Percentiles rank a stretch among this genome's conserved stretches.
phyloP scores from a whole-genome alignment of 2,113 vertebrate species.

The Calonectris borealis region DNA sequence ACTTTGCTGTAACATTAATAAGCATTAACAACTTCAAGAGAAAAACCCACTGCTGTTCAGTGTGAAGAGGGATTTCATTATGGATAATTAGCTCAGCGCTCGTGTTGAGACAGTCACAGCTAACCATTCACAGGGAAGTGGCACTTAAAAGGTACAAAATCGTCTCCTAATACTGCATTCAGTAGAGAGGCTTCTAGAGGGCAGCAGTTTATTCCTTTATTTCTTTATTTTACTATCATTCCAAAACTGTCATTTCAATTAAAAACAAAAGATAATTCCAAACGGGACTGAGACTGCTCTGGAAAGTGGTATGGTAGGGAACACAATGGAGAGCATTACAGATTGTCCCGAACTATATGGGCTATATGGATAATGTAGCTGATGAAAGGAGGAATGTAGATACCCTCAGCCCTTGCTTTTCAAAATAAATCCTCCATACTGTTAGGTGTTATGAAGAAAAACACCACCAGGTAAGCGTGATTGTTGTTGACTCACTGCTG shows the following conservation, averaged over 20 bases:
- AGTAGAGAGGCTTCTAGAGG: slow-evolving; percentile 48
- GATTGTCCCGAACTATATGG: neutral
- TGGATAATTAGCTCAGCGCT: neutral
- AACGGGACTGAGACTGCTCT: neutral
- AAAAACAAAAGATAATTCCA: neutral
- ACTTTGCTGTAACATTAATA: neutral
- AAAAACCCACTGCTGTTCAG: neutral
- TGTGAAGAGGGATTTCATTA: neutral
- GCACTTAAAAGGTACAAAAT: neutral
- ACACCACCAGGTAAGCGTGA: neutral
- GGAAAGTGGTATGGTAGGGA: neutral
- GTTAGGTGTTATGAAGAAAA: neutral
- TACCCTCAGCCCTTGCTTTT: neutral
- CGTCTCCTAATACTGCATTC: neutral
- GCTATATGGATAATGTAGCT: neutral
- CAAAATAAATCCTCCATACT: neutral
- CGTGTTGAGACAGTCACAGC: neutral
- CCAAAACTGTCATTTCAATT: neutral
- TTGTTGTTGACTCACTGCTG: neutral
- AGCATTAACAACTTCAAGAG: neutral
- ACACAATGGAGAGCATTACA: neutral
- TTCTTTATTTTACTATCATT: slow-evolving; percentile 1
- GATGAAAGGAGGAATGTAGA: neutral
- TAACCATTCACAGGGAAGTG: neutral
- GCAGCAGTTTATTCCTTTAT: neutral